A percentile compares a stretch with the other conserved stretches of the same genome.
Conservation (phyloP, 2,113 vertebrate genomes). For the Nerophis ophidion region DNA sequence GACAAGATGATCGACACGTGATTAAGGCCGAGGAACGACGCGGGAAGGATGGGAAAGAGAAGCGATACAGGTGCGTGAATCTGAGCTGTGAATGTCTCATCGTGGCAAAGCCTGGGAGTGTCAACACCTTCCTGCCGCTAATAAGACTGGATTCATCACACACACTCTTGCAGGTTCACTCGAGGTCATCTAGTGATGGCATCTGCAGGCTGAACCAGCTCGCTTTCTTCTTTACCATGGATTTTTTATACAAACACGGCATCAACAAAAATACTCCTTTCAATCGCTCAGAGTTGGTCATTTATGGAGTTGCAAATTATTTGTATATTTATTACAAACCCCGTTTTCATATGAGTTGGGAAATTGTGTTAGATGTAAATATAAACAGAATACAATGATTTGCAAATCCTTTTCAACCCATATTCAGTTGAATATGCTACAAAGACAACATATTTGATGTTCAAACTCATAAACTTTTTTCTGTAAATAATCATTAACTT, state of each 20-base stretch:
- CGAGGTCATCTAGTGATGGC: constrained; percentile 30
- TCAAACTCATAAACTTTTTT: no score
- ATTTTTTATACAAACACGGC: background rate
- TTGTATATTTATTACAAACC: no score
- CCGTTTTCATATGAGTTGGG: no score
- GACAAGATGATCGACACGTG: background rate
- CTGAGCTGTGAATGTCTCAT: constrained; percentile 58
- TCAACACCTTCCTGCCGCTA: constrained; percentile 51
- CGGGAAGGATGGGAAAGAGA: constrained; percentile 4
- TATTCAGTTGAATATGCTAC: no score
- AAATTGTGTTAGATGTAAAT: no score
- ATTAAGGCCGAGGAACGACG: constrained; percentile 22
- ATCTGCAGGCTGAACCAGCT: constrained; percentile 34
- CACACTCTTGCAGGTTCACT: constrained; percentile 1
- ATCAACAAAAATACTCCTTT: no score
- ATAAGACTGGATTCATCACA: constrained; percentile 51
- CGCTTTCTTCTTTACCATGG: background rate
- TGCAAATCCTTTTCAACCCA: no score
- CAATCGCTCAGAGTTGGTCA: no score
- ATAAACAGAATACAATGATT: no score
- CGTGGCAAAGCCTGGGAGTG: constrained; percentile 49
- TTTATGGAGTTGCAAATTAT: no score
- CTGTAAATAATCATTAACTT: no score
- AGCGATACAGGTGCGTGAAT: constrained; percentile 47
- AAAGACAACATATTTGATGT: no score